Evolutionary conservation across 2,797 vertebrate genomes (phyloP).

Genomic region (Brotula barbata): DNA sequence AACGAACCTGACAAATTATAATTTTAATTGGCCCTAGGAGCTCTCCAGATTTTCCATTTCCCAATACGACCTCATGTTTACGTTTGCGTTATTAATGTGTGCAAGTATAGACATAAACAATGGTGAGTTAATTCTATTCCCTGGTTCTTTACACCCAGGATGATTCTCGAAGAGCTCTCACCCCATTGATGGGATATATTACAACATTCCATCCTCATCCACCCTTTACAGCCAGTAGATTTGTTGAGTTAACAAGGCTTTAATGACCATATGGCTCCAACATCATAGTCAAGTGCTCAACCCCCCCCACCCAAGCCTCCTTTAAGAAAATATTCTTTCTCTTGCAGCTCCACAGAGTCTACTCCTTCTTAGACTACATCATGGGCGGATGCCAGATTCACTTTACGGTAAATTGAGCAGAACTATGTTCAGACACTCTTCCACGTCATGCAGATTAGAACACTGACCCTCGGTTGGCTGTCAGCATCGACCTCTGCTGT

Average conservation of each 20-base stretch:
- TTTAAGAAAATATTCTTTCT: conserved; percentile 22
- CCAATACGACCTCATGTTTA: too few species aligned
- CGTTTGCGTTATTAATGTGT: too few species aligned
- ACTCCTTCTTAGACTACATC: conserved; percentile 97
- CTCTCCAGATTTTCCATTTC: neutral
- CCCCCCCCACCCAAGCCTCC: conserved; percentile 20
- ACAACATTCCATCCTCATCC: neutral
- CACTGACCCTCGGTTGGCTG: conserved; percentile 15
- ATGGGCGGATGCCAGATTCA: conserved; percentile 98
- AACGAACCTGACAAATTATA: too few species aligned
- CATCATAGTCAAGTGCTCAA: conserved; percentile 7
- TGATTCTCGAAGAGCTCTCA: neutral
- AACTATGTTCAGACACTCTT: conserved; percentile 31
- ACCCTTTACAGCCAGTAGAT: conserved; percentile 32
- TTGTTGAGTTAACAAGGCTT: conserved; percentile 40
- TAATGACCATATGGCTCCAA: conserved; percentile 45
- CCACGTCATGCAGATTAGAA: conserved; percentile 23
- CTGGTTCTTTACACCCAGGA: neutral
- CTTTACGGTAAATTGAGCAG: conserved; percentile 88
- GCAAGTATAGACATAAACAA: neutral
- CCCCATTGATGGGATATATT: conserved; percentile 14
- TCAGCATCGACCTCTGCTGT: conserved; percentile 21
- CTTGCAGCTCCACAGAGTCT: conserved; percentile 91
- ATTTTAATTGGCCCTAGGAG: too few species aligned
- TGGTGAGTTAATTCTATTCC: neutral